Conservation (phyloP, 2,797 vertebrate genomes). For the Neostethus bicornis region DNA sequence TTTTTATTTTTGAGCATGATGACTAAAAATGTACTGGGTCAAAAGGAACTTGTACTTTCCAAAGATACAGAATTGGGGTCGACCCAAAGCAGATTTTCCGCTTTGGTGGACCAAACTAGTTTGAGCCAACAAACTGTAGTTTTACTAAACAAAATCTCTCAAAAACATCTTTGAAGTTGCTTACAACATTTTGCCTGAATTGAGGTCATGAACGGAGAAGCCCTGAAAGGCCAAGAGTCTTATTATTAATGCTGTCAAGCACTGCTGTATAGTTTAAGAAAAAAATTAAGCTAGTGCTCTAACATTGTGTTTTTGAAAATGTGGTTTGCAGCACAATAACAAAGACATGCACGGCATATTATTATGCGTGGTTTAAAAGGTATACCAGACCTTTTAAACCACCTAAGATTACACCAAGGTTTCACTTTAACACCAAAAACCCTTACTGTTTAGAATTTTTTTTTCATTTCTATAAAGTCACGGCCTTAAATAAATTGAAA, state of each 20-base stretch:
- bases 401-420: conserved; percentile 2
- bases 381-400: conserved; percentile 25
- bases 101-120: conserved; percentile 51
- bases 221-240: conserved; percentile 9
- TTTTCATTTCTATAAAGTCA: background rate
- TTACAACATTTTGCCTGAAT: conserved; percentile 36
- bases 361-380: no score
- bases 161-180: conserved; percentile 32
- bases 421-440: background rate
- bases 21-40: conserved; percentile 65
- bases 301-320: conserved; percentile 9
- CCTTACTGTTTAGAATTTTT: no score
- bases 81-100: conserved; percentile 55
- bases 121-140: conserved; percentile 49
- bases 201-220: conserved; percentile 5
- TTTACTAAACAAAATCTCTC: conserved; percentile 37
- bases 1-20: conserved; percentile 57
- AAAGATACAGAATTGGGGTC: conserved; percentile 38
- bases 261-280: conserved; percentile 6
- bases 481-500: background rate
- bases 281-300: conserved; percentile 8
- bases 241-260: conserved; percentile 7
- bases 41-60: conserved; percentile 51
- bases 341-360: conserved; percentile 11
- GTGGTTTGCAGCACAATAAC: conserved; percentile 13